Evolutionary conservation across 2,113 vertebrate genomes (phyloP), one percentile per base, ranked within the genome.

Genomic region (Addax nasomaculatus): DNA sequence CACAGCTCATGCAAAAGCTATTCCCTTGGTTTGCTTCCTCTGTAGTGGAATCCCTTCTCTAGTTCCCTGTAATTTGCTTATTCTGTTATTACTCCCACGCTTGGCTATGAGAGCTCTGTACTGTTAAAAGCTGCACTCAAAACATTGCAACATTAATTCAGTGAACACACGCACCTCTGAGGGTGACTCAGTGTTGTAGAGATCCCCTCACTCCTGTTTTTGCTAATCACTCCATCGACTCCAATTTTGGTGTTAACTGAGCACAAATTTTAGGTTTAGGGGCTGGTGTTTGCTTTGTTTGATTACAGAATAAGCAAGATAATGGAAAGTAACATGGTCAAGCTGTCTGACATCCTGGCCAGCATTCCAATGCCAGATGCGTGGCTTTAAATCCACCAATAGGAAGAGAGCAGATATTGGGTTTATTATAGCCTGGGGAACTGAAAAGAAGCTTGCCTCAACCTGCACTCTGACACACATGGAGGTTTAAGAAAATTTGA

Each of bases 11-110:
- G 78, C 80, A 89, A 96, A 98, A 97, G 88, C 70, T 95, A 92
- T 97, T 89, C 81, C 92, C 51, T 80, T 92, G 60, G 93, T 95
- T 97, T 98, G 96, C 96, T 98, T 94, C 95, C 92, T 95, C 94
- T 7, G 2, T 97, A 96, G 98, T 98, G 92, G 96, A 98, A 97
- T 70, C 49, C 93, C 83, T 93, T 95, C 96, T 92, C 89, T 29
- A 55, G 47, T 85, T 96, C 84, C 95, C 94, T 97, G 14, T 98
- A 98, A 98, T 98, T 97, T 98, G 88, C 80, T 96, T 96, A 89
- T 96, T 67, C 96, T 98, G 53, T 95, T 97, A 93, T 98, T 93
- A 98, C 98, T 98, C 97, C 97, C 96, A 97, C 98, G 96, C 95
- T 97, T 97, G 51, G 91, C 97, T 98, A 92, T 70, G 94, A 97